Evolutionary conservation across 2,113 vertebrate species (phyloP).

Genomic region (Strix uralensis): DNA sequence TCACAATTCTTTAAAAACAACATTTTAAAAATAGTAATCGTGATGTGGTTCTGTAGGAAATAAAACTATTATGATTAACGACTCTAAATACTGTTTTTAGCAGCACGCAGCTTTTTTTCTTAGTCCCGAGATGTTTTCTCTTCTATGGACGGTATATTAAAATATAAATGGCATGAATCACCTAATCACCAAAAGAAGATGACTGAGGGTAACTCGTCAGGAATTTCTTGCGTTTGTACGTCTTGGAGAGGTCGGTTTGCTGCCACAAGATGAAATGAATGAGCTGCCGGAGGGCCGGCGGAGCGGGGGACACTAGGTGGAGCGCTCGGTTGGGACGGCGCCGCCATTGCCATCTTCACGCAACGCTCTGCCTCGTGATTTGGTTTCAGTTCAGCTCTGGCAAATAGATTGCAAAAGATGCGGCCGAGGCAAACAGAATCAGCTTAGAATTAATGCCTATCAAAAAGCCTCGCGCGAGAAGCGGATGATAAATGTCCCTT

Average conservation of each 20-base stretch:
- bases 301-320: constrained; percentile 51
- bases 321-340: neutral
- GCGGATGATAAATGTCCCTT: neutral
- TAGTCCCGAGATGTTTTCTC: neutral
- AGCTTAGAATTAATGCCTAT: neutral
- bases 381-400: constrained; percentile 18
- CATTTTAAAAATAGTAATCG: constrained; percentile 28
- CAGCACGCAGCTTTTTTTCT: neutral
- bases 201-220: constrained; percentile 6
- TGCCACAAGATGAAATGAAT: neutral
- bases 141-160: neutral
- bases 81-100: neutral
- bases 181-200: neutral
- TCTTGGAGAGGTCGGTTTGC: neutral
- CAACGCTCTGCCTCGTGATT: neutral
- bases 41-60: constrained; percentile 42
- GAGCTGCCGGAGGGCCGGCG: neutral
- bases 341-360: neutral
- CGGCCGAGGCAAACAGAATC: neutral
- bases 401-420: neutral
- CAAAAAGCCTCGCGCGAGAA: neutral
- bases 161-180: constrained; percentile 7
- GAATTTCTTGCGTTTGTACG: neutral
- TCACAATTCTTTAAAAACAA: constrained; percentile 34
- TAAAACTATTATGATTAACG: constrained; percentile 8